phyloP scores from a whole-genome alignment of 92 coral and sea anemone species.

The Galaxea fascicularis region DNA sequence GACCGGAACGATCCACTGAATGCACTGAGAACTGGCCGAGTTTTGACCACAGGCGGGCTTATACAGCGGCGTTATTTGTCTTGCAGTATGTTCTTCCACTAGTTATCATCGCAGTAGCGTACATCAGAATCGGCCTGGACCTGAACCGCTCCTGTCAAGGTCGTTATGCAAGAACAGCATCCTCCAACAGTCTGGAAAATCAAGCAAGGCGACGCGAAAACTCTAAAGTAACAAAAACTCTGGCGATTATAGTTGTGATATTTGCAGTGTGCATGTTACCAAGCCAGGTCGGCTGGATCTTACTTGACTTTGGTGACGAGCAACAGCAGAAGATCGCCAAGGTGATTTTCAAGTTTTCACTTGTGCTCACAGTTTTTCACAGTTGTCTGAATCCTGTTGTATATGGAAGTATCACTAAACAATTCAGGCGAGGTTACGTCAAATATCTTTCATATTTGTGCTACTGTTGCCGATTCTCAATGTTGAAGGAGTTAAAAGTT shows the following conservation, averaged over 20 bases:
- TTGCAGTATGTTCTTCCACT: slow-evolving; percentile 90
- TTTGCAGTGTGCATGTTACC: slow-evolving; percentile 94
- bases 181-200: slow-evolving; percentile 37
- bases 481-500: slow-evolving; percentile 14
- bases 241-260: slow-evolving; percentile 83
- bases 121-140: slow-evolving; percentile 85
- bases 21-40: slow-evolving; percentile 86
- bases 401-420: slow-evolving; percentile 84
- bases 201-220: slow-evolving; percentile 82
- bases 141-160: slow-evolving; percentile 62
- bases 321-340: slow-evolving; percentile 50
- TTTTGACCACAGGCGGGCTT: slow-evolving; percentile 63
- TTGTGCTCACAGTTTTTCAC: slow-evolving; percentile 87
- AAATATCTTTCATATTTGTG: slow-evolving; percentile 79
- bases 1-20: slow-evolving; percentile 19
- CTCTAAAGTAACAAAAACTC: slow-evolving; percentile 86
- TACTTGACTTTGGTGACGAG: slow-evolving; percentile 78
- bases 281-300: slow-evolving; percentile 91
- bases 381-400: slow-evolving; percentile 91
- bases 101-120: slow-evolving; percentile 77
- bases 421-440: slow-evolving; percentile 86
- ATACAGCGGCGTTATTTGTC: slow-evolving; percentile 79
- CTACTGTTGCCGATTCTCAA: slow-evolving; percentile 63
- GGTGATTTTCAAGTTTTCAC: slow-evolving; percentile 64
- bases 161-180: slow-evolving; percentile 6